Evolutionary conservation across 2,797 vertebrate species (phyloP).

Genomic region (Gymnothorax javanicus): DNA sequence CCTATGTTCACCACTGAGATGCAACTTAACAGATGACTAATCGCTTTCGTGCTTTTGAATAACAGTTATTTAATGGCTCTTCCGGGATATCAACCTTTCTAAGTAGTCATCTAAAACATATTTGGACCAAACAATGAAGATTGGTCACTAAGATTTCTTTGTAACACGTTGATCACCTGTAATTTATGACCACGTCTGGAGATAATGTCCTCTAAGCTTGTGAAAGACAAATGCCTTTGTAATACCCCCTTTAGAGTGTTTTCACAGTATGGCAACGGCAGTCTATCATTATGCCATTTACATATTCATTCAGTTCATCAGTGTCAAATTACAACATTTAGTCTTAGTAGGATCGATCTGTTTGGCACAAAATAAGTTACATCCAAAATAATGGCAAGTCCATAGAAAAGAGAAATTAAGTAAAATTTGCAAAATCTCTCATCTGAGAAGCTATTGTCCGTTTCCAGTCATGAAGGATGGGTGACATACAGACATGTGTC

Average conservation of each 20-base stretch:
- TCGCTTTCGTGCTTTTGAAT: background rate
- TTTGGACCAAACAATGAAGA: background rate
- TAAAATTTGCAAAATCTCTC: background rate
- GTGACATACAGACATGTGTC: too few species aligned
- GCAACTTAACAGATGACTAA: constrained; percentile 20
- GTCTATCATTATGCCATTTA: background rate
- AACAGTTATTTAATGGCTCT: background rate
- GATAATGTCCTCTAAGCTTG: constrained; percentile 2
- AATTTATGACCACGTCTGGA: background rate
- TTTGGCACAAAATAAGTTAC: background rate
- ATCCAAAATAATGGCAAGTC: background rate
- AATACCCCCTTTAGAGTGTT: constrained; percentile 10
- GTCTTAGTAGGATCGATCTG: background rate
- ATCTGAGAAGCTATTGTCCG: background rate
- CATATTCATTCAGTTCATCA: background rate
- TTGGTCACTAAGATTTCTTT: background rate
- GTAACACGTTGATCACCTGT: background rate
- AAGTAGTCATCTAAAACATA: background rate
- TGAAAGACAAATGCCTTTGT: constrained; percentile 3
- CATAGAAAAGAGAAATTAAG: background rate
- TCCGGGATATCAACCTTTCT: constrained; percentile 22
- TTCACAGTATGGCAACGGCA: background rate
- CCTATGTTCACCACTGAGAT: constrained; percentile 30
- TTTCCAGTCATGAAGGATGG: too few species aligned
- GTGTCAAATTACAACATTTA: background rate